These are phyloP conservation scores for Callithrix jacchus DNA, from an alignment of 2,113 vertebrate species.

Conservation along the genomic window DNA sequence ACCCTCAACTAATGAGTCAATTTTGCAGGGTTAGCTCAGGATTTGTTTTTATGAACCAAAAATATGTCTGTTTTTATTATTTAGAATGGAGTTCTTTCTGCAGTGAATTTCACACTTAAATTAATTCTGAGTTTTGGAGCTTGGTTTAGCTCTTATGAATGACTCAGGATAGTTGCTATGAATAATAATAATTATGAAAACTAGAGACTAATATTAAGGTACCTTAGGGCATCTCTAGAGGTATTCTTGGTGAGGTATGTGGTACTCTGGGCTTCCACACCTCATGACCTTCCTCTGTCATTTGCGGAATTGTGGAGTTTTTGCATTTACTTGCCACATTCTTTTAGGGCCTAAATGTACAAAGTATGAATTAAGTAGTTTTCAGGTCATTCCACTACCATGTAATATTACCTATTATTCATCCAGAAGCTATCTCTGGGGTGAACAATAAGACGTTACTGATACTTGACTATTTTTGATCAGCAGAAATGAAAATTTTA, in stretches of 20 bases:
- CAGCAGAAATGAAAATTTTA: neutral
- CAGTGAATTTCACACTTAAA: neutral
- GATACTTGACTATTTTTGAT: neutral
- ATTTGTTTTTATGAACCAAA: constrained; percentile 23
- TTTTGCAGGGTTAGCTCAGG: neutral
- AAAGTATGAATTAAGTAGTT: neutral
- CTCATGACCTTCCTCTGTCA: neutral
- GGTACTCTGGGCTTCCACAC: neutral
- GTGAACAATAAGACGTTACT: neutral
- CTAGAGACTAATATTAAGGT: neutral
- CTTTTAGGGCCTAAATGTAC: neutral
- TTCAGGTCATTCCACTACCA: neutral
- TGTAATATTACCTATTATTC: neutral
- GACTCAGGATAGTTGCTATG: neutral
- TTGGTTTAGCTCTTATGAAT: constrained; percentile 40
- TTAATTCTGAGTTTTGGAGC: neutral
- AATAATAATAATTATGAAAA: neutral
- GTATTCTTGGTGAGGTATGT: neutral
- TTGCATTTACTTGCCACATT: neutral
- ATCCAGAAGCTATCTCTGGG: neutral
- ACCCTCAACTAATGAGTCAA: neutral
- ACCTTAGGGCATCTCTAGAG: neutral
- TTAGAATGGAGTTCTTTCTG: neutral
- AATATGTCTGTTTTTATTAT: neutral
- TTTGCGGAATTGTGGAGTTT: neutral